These are phyloP conservation scores for Chelidonichthys spinosus DNA, from an alignment of 2,797 vertebrate species.

Conservation along the genomic window DNA sequence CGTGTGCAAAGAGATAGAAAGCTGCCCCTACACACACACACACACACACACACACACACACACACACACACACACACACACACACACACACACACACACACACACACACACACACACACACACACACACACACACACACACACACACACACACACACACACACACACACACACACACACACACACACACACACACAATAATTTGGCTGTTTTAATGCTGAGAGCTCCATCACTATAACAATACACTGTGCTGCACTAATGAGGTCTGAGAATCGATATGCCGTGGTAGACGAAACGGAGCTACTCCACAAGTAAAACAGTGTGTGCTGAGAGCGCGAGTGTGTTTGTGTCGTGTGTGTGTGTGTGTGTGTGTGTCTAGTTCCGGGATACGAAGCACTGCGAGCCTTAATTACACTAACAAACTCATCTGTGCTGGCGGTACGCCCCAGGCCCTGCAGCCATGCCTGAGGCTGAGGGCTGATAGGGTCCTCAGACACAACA, in stretches of 20 bases:
- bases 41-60: not conserved
- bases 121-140: not conserved
- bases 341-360: slow-evolving; percentile 60
- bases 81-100: slow-evolving; percentile 12
- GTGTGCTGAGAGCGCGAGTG: slow-evolving; percentile 39
- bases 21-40: not conserved
- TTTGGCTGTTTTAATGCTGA: slow-evolving; percentile 80
- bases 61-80: slow-evolving; percentile 33
- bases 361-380: slow-evolving; percentile 70
- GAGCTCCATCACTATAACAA: slow-evolving; percentile 81
- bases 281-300: slow-evolving; percentile 70
- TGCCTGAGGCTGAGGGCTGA: slow-evolving; percentile 84
- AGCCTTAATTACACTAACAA: slow-evolving; percentile 87
- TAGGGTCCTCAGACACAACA: slow-evolving; percentile 85
- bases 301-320: slow-evolving; percentile 68
- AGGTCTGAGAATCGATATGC: slow-evolving; percentile 84
- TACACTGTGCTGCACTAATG: slow-evolving; percentile 81
- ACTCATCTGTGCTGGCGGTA: slow-evolving; percentile 82
- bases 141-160: not conserved
- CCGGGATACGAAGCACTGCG: slow-evolving; percentile 65
- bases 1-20: slow-evolving; percentile 56
- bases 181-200: slow-evolving; percentile 56
- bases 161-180: not conserved
- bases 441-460: slow-evolving; percentile 80
- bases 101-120: slow-evolving; percentile 18